These are phyloP conservation scores for Pseudomugil gertrudae DNA, from an alignment of 2,797 vertebrate genomes.

Conservation along the genomic window DNA sequence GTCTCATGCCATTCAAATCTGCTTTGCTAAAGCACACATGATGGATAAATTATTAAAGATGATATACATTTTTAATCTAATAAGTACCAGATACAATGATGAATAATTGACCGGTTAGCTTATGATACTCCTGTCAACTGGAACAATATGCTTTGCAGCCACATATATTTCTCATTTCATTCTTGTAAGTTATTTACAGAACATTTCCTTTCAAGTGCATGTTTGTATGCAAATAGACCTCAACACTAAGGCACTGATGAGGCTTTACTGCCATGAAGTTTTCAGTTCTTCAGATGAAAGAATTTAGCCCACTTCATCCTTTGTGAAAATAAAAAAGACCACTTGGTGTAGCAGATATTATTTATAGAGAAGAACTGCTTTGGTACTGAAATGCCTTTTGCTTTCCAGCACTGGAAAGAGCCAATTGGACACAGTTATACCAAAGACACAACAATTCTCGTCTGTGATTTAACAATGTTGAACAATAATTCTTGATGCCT, in stretches of 20 bases:
- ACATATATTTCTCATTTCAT: conserved; percentile 45
- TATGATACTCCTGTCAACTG: conserved; percentile 58
- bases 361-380: conserved; percentile 56
- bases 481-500: conserved; percentile 19
- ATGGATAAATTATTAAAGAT: conserved; percentile 62
- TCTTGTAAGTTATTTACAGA: conserved; percentile 60
- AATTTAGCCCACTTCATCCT: conserved; percentile 56
- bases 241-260: conserved; percentile 43
- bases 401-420: conserved; percentile 51
- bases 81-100: conserved; percentile 65
- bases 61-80: conserved; percentile 68
- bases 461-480: not conserved
- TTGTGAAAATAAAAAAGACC: conserved; percentile 56
- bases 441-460: conserved; percentile 27
- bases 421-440: conserved; percentile 40
- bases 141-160: conserved; percentile 55
- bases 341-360: conserved; percentile 53
- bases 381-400: conserved; percentile 39
- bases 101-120: conserved; percentile 66
- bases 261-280: conserved; percentile 38
- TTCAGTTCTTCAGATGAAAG: conserved; percentile 58
- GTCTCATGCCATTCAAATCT: conserved; percentile 41
- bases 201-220: conserved; percentile 51
- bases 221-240: conserved; percentile 55
- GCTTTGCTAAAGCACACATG: conserved; percentile 7